These are phyloP conservation scores for Polietes domitor DNA, from an alignment of 2,888 invertebrate genomes.

Conservation along the genomic window DNA sequence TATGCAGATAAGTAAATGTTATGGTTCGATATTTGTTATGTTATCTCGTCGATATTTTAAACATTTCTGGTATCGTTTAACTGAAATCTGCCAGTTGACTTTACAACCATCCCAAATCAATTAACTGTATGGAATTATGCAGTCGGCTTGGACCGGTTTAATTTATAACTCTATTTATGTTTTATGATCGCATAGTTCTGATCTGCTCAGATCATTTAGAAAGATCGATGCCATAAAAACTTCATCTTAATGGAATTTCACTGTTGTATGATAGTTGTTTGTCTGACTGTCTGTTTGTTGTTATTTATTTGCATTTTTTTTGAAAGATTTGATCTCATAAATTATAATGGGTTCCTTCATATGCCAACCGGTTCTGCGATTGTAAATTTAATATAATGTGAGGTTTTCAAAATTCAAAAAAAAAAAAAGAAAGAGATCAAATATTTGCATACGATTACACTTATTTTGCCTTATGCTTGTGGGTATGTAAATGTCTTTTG, in stretches of 20 bases:
- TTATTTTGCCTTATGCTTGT: neutral
- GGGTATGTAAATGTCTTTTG: neutral
- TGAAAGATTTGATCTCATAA: slow-evolving; percentile 3
- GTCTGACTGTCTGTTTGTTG: no score
- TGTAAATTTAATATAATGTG: no score
- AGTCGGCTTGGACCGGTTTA: neutral
- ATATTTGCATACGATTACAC: neutral
- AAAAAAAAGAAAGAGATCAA: neutral
- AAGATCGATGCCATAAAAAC: neutral
- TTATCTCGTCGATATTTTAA: neutral
- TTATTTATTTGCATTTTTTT: no score
- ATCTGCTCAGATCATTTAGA: neutral
- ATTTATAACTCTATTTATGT: neutral
- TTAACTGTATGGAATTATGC: neutral
- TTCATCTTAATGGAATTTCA: neutral
- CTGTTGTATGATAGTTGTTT: neutral
- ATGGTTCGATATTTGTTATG: neutral
- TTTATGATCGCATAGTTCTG: slow-evolving; percentile 1
- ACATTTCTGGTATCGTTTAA: neutral
- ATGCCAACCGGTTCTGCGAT: neutral
- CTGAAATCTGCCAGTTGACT: neutral
- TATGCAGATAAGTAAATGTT: no score
- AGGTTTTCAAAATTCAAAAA: neutral
- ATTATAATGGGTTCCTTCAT: slow-evolving; percentile 16
- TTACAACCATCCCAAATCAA: neutral